Evolutionary conservation across 1,140 invertebrate species (phyloP).

Genomic region (Drosophila nikananu): DNA sequence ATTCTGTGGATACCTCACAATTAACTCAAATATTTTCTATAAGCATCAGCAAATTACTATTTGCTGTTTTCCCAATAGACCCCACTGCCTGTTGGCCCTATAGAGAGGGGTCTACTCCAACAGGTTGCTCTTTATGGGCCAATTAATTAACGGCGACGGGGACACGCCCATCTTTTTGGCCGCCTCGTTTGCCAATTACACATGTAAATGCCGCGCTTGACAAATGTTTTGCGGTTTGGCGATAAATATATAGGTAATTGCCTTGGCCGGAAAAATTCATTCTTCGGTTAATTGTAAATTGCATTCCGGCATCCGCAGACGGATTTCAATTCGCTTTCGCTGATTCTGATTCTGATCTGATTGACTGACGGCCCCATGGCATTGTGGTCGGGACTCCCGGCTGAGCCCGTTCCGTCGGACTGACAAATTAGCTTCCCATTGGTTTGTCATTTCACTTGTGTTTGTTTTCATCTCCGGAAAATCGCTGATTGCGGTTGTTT

Average conservation of each 20-base stretch:
- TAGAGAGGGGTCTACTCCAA: conserved; percentile 14
- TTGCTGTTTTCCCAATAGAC: not conserved
- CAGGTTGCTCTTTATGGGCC: conserved; percentile 39
- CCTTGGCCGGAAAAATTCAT: conserved; percentile 35
- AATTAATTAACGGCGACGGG: conserved; percentile 67
- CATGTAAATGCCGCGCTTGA: conserved; percentile 55
- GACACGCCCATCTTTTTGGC: conserved; percentile 22
- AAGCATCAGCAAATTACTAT: not conserved
- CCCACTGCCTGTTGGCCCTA: conserved; percentile 30
- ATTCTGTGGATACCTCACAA: too few species aligned
- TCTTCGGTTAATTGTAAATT: conserved; percentile 66
- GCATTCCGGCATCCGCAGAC: conserved; percentile 20
- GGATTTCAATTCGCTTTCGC: conserved; percentile 59
- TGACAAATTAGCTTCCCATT: conserved; percentile 79
- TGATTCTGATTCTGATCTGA: conserved; percentile 43
- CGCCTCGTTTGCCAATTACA: conserved; percentile 32
- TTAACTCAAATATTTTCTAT: not conserved
- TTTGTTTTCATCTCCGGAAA: conserved; percentile 29
- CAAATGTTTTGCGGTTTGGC: conserved; percentile 69
- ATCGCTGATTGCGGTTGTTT: conserved; percentile 42
- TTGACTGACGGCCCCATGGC: conserved; percentile 68
- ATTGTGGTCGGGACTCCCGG: conserved; percentile 26
- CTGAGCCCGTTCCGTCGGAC: conserved; percentile 28
- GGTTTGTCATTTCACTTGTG: conserved; percentile 64
- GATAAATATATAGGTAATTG: conserved; percentile 76